phyloP scores from a whole-genome alignment of 2,113 vertebrate genomes.

The Oncorhynchus nerka region DNA sequence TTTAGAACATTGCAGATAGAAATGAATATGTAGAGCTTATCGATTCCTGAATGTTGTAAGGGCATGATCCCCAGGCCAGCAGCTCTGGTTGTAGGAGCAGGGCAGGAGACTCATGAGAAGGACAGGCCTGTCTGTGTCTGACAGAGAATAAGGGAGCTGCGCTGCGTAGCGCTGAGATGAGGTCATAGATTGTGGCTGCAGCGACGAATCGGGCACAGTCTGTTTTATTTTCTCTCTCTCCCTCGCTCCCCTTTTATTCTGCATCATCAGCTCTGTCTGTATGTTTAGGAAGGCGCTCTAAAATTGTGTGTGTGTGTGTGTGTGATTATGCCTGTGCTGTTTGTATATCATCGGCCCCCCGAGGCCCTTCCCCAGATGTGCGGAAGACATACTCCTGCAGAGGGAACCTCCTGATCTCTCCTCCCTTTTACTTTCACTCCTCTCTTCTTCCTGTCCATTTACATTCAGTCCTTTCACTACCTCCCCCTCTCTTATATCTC shows the following conservation, averaged over 20 bases:
- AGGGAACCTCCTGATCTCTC: neutral
- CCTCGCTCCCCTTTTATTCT: neutral
- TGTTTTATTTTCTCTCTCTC: neutral
- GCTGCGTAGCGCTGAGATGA: neutral
- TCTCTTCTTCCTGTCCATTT: neutral
- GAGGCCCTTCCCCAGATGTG: neutral
- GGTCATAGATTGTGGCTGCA: slow-evolving; percentile 3
- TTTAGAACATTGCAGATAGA: neutral
- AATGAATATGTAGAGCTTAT: neutral
- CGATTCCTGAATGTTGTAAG: neutral
- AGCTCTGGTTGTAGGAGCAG: neutral
- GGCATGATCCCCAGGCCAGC: neutral
- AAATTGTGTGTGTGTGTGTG: neutral
- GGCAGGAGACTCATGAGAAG: neutral
- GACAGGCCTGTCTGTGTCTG: neutral
- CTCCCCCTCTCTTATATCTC: neutral
- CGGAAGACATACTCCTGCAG: neutral
- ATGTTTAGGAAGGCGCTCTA: neutral
- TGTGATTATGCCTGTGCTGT: neutral
- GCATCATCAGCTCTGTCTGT: neutral
- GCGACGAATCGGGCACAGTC: neutral
- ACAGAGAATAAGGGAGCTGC: neutral
- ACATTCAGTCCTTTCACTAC: neutral
- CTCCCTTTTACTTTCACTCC: neutral
- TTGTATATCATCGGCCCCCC: neutral